These are phyloP conservation scores for Microctonus hyperodae DNA, from an alignment of 2,888 invertebrate genomes.

Conservation along the genomic window DNA sequence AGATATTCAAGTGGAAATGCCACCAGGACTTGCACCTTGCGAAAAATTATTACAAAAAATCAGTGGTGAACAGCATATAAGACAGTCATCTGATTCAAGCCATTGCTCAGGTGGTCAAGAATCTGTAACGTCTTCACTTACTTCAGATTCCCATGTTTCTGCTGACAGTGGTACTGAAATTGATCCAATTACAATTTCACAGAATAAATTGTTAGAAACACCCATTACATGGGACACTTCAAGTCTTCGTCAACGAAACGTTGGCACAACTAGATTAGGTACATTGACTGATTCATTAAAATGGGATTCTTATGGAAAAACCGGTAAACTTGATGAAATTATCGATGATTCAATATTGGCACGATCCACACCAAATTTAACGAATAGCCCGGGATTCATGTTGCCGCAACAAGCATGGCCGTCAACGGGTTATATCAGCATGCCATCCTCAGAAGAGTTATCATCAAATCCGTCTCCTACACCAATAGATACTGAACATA, in stretches of 20 bases:
- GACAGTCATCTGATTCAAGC: constrained; percentile 65
- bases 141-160: constrained; percentile 66
- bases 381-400: constrained; percentile 51
- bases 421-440: constrained; percentile 57
- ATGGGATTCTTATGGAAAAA: constrained; percentile 59
- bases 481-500: constrained; percentile 47
- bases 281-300: constrained; percentile 42
- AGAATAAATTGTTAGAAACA: constrained; percentile 53
- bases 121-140: constrained; percentile 67
- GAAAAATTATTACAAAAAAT: constrained; percentile 59
- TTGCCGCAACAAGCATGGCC: constrained; percentile 57
- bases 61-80: constrained; percentile 57
- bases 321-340: constrained; percentile 51
- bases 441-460: constrained; percentile 56
- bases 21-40: constrained; percentile 68
- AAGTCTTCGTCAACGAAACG: constrained; percentile 58
- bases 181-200: constrained; percentile 51
- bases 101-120: constrained; percentile 69
- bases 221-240: constrained; percentile 56
- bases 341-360: constrained; percentile 53
- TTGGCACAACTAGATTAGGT: constrained; percentile 44
- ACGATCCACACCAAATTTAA: constrained; percentile 59
- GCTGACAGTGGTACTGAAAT: constrained; percentile 61
- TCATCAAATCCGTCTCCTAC: constrained; percentile 56
- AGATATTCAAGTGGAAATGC: constrained; percentile 73